Percentiles rank a stretch among this genome's conserved stretches.
phyloP scores from a whole-genome alignment of 2,797 vertebrate genomes.

The Tapirus indicus region DNA sequence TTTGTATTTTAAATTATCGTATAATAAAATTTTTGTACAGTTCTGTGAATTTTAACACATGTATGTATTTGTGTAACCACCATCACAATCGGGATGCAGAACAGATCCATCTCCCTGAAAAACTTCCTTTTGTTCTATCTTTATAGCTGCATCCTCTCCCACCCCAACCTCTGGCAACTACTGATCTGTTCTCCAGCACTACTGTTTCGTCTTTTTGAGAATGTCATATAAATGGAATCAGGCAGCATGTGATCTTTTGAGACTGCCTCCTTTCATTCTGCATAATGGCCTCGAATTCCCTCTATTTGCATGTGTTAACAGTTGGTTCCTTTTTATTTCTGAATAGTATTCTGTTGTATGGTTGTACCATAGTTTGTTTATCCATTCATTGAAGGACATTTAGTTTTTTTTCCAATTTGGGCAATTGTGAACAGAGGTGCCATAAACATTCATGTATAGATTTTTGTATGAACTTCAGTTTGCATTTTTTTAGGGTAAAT shows the following conservation, averaged over 20 bases:
- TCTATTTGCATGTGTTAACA: background rate
- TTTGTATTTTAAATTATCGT: background rate
- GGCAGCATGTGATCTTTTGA: background rate
- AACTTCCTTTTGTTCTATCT: background rate
- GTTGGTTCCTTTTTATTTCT: background rate
- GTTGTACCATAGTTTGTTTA: background rate
- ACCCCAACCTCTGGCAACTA: background rate
- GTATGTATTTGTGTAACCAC: background rate
- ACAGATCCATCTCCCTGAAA: background rate
- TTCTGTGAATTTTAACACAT: background rate
- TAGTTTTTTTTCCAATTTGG: background rate
- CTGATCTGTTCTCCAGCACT: background rate
- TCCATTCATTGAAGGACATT: background rate
- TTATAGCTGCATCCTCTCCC: background rate
- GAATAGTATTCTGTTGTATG: background rate
- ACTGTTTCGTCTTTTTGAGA: background rate
- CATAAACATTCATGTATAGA: background rate
- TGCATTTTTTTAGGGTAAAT: slow-evolving; percentile 4
- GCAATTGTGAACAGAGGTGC: background rate
- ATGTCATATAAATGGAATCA: background rate
- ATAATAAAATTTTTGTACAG: background rate
- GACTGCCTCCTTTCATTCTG: background rate
- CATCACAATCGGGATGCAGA: background rate
- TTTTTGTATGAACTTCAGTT: background rate
- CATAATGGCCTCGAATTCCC: background rate